Base-by-base conservation (phyloP, 2,797 vertebrate genomes). In the Dicrostonyx torquatus region DNA sequence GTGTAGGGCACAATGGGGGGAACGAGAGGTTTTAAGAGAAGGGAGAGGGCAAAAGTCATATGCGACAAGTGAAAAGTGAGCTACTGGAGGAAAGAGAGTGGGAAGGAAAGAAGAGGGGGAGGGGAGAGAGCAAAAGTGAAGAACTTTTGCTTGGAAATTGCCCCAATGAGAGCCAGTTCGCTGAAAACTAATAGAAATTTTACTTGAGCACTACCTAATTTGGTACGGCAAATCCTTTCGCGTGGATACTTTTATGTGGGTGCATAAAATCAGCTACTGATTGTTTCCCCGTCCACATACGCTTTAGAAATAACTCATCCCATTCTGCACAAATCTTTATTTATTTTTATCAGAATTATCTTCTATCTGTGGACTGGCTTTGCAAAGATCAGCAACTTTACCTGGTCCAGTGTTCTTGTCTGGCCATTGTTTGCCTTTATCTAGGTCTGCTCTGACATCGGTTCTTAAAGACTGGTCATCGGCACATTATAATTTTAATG, bases 281-380 rank as follows among this genome's bases (percentile, higher is more conserved):
- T 13, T 66, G 29, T 60, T 77, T 83, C 6, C 20, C 62, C 53
- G 64, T 75, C 50, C 45, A 68, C 37, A 31, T 40, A 75, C 13
- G 82, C 68, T 90, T 95, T 50, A 78, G 37, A 95, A 90, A 88
- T 58, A 91, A 24, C 45, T 95, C 87, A 89, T 84, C 50, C 85
- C 76, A 70, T 43, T 79, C 64, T 72, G 43, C 15, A 45, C 24
- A 85, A 68, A n/a, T 20, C 50, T 45, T 86, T 12, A 85, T 50
- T 20, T 73, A 58, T 93, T 82, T 48, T 89, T 83, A 68, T 82
- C 62, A 68, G 37, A 86, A 89, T 77, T 85, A 53, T 2, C n/a
- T 11, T 90, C 50, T 64, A 31, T 31, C 22, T 66, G 11, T 50
- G 34, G 5, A 17, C 13, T 58, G 29, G 87, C 76, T 89, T 77